Evolutionary conservation across 2,888 invertebrate species (phyloP).

Genomic region (Andrena chrysosceles): DNA sequence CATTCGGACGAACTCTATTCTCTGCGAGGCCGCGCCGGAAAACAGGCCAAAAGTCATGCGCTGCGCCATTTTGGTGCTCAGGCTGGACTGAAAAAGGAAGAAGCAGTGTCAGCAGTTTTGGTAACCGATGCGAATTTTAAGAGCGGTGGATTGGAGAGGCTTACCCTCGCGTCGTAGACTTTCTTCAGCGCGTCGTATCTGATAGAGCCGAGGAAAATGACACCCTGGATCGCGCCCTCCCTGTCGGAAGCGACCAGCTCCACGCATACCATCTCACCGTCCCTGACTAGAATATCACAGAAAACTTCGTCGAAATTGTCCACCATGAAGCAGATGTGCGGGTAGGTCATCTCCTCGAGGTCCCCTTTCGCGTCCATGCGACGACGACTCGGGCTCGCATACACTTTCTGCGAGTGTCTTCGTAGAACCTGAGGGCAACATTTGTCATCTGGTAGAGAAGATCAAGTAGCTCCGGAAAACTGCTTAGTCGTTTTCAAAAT

Average conservation of each 20-base stretch:
- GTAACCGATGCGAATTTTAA: background rate
- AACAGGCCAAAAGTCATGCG: slow-evolving; percentile 97
- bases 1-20: slow-evolving; percentile 99
- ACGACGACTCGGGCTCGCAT: slow-evolving; percentile 98
- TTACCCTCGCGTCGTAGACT: slow-evolving; percentile 97
- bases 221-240: slow-evolving; percentile 94
- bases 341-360: slow-evolving; percentile 99
- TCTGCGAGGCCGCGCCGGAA: slow-evolving; percentile 90
- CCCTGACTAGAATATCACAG: slow-evolving; percentile 98
- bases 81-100: slow-evolving; percentile 90
- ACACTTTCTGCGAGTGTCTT: slow-evolving; percentile 90
- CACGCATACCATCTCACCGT: slow-evolving; percentile 99
- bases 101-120: background rate
- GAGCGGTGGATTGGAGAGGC: slow-evolving; percentile 75
- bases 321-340: slow-evolving; percentile 99
- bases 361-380: slow-evolving; percentile 99
- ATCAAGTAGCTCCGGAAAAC: background rate
- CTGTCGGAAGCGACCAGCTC: slow-evolving; percentile 97
- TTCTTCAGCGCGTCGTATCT: slow-evolving; percentile 98
- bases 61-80: slow-evolving; percentile 97
- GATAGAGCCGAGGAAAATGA: slow-evolving; percentile 98
- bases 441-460: background rate
- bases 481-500: too few species aligned
- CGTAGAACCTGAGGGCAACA: slow-evolving; percentile 78
- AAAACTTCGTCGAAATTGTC: slow-evolving; percentile 99